Conservation (phyloP, 37 sponge, comb jelly and placozoan genomes). For the Agelas oroides region DNA sequence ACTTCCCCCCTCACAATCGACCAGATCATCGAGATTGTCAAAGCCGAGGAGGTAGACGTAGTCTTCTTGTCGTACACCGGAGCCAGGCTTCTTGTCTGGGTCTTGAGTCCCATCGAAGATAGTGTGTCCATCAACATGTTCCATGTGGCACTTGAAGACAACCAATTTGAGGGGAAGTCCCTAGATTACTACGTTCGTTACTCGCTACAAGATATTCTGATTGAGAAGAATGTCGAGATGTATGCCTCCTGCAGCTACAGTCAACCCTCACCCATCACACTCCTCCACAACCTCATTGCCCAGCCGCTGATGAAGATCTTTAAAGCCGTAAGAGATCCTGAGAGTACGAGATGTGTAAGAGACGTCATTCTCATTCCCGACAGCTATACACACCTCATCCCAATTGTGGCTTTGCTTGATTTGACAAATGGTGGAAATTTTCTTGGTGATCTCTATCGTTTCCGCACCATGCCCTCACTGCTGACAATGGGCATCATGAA, state of each 20-base stretch:
- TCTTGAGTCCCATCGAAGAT: conserved; percentile 31
- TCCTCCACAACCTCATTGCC: conserved; percentile 40
- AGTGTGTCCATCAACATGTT: conserved; percentile 21
- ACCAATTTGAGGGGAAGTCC: conserved; percentile 63
- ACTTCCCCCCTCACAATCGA: conserved; percentile 47
- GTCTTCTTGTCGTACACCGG: conserved; percentile 70
- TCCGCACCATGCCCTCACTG: conserved; percentile 70
- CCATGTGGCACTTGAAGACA: conserved; percentile 50
- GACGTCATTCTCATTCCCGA: conserved; percentile 77
- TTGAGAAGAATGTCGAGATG: conserved; percentile 55
- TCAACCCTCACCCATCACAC: neutral
- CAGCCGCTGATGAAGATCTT: conserved; percentile 45
- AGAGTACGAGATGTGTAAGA: neutral
- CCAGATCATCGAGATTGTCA: conserved; percentile 44
- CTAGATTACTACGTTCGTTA: conserved; percentile 62
- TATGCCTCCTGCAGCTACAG: conserved; percentile 36
- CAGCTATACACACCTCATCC: conserved; percentile 65
- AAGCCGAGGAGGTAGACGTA: conserved; percentile 12
- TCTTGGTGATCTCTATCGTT: conserved; percentile 65
- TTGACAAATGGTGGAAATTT: conserved; percentile 16
- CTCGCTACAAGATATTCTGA: conserved; percentile 30
- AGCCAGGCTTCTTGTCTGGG: conserved; percentile 60
- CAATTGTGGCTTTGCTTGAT: conserved; percentile 62
- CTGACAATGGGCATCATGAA: conserved; percentile 71
- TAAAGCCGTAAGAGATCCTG: neutral